Evolutionary conservation across 37 sponge, comb jelly and placozoan species (phyloP).

Genomic region (Beroe ovata): DNA sequence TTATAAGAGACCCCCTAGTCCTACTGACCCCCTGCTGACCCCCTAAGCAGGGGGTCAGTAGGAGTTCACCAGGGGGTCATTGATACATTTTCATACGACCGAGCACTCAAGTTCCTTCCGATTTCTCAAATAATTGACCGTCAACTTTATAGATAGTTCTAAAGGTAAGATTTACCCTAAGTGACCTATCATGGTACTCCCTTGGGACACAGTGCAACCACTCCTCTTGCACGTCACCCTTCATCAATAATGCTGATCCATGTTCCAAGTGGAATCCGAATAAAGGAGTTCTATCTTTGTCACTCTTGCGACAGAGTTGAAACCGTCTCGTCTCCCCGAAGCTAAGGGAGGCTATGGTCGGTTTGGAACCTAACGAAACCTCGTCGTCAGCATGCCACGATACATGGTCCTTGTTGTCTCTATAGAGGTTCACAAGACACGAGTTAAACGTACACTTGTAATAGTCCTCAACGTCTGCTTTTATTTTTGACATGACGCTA

Average conservation of each 20-base stretch:
- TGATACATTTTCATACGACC: too few relatives aligned
- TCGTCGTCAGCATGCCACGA: conserved; percentile 58
- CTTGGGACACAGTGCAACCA: conserved; percentile 34
- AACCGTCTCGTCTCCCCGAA: conserved; percentile 29
- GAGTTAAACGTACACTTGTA: not conserved
- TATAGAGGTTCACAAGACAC: conserved; percentile 50
- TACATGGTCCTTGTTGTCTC: conserved; percentile 20
- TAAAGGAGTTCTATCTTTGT: not conserved
- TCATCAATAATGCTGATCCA: conserved; percentile 48
- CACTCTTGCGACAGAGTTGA: conserved; percentile 17
- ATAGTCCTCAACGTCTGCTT: conserved; percentile 6
- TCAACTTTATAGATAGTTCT: not conserved
- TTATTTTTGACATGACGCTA: conserved; percentile 8
- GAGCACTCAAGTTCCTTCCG: too few relatives aligned
- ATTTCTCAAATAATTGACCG: too few relatives aligned
- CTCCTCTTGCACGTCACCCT: conserved; percentile 7
- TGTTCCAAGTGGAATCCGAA: conserved; percentile 3
- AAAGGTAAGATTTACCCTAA: conserved; percentile 3
- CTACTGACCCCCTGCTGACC: too few relatives aligned
- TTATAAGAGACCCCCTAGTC: too few relatives aligned
- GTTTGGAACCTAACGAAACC: not conserved
- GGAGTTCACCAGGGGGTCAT: too few relatives aligned
- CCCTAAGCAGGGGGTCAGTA: too few relatives aligned
- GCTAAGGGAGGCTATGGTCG: conserved; percentile 6
- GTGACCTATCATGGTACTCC: conserved; percentile 32